Conservation (phyloP, 2,888 invertebrate species). For the Salticus scenicus region DNA sequence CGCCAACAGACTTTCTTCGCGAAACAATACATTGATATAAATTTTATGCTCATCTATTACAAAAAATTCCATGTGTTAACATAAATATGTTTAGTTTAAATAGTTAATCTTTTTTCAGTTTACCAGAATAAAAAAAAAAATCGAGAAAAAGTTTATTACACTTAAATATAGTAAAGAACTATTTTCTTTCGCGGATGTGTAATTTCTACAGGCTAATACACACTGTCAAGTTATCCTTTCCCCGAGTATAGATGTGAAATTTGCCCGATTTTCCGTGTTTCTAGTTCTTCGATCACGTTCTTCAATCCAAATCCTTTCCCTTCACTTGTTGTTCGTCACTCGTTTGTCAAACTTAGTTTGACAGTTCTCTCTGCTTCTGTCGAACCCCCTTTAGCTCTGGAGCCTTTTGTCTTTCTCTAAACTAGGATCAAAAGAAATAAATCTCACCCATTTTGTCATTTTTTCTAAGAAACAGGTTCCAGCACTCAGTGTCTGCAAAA, state of each 20-base stretch:
- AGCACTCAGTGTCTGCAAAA: constrained; percentile 27
- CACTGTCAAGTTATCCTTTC: too few relatives aligned
- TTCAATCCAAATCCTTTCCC: constrained; percentile 36
- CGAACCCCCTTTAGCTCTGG: not conserved
- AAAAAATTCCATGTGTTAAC: too few relatives aligned
- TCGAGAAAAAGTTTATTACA: too few relatives aligned
- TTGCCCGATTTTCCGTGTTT: constrained; percentile 16
- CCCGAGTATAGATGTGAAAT: not conserved
- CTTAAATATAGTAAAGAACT: too few relatives aligned
- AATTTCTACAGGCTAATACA: too few relatives aligned
- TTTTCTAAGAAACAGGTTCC: constrained; percentile 35
- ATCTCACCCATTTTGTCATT: constrained; percentile 44
- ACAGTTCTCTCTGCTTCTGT: not conserved
- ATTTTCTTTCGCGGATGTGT: too few relatives aligned
- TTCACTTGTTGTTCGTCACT: constrained; percentile 54
- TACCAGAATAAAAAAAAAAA: too few relatives aligned
- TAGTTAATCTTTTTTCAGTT: too few relatives aligned
- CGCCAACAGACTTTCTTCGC: too few relatives aligned
- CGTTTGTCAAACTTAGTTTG: constrained; percentile 42
- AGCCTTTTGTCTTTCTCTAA: constrained; percentile 13
- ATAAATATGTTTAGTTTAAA: too few relatives aligned
- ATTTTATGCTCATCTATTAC: too few relatives aligned
- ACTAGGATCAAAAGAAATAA: constrained; percentile 9
- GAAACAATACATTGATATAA: too few relatives aligned
- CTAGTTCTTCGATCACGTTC: constrained; percentile 22